A percentile compares a stretch with the other conserved stretches of the same genome.
These are phyloP conservation scores for Phortica variegata DNA, from an alignment of 1,140 invertebrate species.

Conservation along the genomic window DNA sequence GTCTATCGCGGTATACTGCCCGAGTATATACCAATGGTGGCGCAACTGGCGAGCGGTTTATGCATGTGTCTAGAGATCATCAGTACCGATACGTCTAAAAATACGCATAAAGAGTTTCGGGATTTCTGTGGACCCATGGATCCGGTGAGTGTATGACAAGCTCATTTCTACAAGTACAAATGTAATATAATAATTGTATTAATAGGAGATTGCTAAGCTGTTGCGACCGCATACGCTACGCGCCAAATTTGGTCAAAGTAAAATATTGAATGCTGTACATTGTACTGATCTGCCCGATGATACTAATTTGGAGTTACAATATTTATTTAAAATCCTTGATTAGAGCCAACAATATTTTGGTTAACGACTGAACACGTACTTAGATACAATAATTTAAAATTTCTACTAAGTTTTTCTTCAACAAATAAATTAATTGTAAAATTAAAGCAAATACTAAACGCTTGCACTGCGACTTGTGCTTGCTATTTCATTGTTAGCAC, in stretches of 20 bases:
- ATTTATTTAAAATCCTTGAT: conserved; percentile 75
- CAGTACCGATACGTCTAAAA: conserved; percentile 61
- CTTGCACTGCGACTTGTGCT: conserved; percentile 8
- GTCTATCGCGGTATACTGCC: conserved; percentile 88
- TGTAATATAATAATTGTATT: conserved; percentile 14
- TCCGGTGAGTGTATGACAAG: conserved; percentile 69
- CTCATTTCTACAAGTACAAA: no score
- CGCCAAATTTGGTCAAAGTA: conserved; percentile 79
- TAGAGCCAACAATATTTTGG: no score
- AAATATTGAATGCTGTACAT: conserved; percentile 86
- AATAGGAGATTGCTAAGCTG: conserved; percentile 80
- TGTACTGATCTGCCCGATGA: conserved; percentile 91
- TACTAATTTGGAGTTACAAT: conserved; percentile 78
- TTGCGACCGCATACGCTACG: conserved; percentile 80
- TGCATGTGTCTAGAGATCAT: conserved; percentile 84
- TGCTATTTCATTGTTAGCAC: background rate
- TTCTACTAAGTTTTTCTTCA: no score
- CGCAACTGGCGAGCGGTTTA: conserved; percentile 77
- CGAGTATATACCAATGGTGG: conserved; percentile 83
- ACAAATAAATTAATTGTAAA: no score
- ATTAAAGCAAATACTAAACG: no score
- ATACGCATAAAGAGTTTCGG: conserved; percentile 71
- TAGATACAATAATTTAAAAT: no score
- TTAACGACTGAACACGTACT: no score
- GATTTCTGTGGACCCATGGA: conserved; percentile 84